Conservation (phyloP, 2,797 vertebrate genomes). For the Siniperca undulata region DNA sequence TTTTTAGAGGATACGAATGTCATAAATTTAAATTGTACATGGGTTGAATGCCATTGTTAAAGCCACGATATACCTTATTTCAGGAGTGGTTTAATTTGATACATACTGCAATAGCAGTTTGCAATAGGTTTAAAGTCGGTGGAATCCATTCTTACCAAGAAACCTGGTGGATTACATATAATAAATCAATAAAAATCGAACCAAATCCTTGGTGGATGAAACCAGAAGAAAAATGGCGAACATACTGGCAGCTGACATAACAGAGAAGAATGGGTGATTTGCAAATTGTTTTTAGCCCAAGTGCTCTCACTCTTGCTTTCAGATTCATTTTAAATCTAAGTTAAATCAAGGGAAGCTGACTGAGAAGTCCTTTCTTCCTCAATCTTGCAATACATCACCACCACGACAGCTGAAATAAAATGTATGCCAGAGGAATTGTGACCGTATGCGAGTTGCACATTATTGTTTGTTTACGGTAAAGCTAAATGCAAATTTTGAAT, state of each 20-base stretch:
- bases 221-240: neutral
- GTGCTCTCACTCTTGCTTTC: neutral
- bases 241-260: conserved; percentile 18
- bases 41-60: neutral
- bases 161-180: neutral
- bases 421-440: conserved; percentile 57
- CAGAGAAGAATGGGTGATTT: conserved; percentile 5
- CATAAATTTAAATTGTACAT: neutral
- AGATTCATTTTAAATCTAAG: no score
- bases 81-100: neutral
- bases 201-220: conserved; percentile 6
- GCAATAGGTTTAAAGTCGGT: neutral
- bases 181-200: conserved; percentile 4
- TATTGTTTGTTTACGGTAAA: neutral
- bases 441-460: conserved; percentile 43
- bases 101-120: neutral
- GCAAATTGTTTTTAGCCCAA: neutral
- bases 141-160: neutral
- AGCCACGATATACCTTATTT: neutral
- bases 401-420: conserved; percentile 50
- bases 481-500: neutral
- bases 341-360: neutral
- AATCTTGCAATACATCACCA: conserved; percentile 51
- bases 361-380: neutral
- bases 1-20: no score